phyloP scores from a whole-genome alignment of 1,140 invertebrate species.

The Leucophenga varia region DNA sequence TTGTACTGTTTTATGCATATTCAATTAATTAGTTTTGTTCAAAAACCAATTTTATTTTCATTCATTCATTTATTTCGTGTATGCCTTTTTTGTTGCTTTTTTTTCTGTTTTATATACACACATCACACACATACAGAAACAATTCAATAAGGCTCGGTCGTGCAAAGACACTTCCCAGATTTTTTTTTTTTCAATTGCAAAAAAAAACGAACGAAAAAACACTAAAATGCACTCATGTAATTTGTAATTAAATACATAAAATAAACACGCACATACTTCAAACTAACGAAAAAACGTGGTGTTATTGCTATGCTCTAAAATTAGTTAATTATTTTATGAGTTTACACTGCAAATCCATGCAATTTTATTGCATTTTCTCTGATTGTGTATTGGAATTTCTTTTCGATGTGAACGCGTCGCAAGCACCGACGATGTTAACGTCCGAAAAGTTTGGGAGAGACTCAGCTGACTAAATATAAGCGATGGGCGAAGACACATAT shows the following conservation, averaged over 20 bases:
- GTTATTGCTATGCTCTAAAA: no score
- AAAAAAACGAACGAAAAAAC: constrained; percentile 19
- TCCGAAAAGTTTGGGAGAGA: no score
- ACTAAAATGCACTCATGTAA: constrained; percentile 16
- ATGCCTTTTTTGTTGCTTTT: neutral
- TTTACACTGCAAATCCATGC: constrained; percentile 14
- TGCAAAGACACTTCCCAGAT: neutral
- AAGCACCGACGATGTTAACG: no score
- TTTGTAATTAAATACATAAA: constrained; percentile 18
- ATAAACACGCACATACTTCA: constrained; percentile 12
- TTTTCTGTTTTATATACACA: neutral
- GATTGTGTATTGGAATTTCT: no score
- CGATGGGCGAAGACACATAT: no score
- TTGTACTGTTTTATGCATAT: no score
- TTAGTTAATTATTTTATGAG: constrained; percentile 9
- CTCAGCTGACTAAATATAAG: no score
- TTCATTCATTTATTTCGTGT: neutral
- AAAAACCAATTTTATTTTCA: no score
- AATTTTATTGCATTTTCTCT: constrained; percentile 27
- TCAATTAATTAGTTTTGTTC: no score
- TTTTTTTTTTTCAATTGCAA: constrained; percentile 14
- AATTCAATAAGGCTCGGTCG: no score
- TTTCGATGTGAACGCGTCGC: no score
- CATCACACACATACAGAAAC: neutral
- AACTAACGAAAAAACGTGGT: no score